These are phyloP conservation scores for Dendroctonus valens DNA, from an alignment of 1,140 invertebrate genomes.

Conservation along the genomic window DNA sequence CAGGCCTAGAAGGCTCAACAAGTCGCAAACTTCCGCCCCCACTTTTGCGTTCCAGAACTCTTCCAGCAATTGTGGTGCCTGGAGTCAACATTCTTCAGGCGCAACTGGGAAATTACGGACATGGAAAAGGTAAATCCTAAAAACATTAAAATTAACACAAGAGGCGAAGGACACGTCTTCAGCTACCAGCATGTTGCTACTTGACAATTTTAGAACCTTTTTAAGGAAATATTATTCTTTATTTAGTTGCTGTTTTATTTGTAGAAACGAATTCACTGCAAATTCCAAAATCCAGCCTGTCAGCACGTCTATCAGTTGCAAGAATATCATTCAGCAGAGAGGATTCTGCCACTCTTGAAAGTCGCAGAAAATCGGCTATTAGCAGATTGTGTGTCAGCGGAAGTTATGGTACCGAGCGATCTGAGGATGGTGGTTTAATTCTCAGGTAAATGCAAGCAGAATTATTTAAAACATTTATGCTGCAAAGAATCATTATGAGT, in stretches of 20 bases:
- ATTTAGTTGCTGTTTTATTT: conserved; percentile 9
- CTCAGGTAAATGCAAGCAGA: conserved; percentile 47
- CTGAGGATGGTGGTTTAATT: conserved; percentile 49
- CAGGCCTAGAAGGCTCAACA: conserved; percentile 43
- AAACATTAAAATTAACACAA: too few relatives aligned
- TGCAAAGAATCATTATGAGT: too few relatives aligned
- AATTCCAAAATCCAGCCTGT: conserved; percentile 15
- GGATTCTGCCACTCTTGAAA: conserved; percentile 52
- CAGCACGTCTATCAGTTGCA: conserved; percentile 47
- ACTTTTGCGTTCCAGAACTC: conserved; percentile 77
- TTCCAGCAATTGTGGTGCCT: conserved; percentile 86
- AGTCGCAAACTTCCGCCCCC: conserved; percentile 59
- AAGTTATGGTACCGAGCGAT: conserved; percentile 45
- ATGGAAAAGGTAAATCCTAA: conserved; percentile 39
- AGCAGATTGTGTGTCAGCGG: conserved; percentile 53
- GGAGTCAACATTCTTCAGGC: conserved; percentile 81
- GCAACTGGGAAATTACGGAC: conserved; percentile 64
- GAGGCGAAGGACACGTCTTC: too few relatives aligned
- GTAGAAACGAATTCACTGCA: conserved; percentile 17
- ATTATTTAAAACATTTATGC: too few relatives aligned
- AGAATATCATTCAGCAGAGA: conserved; percentile 56
- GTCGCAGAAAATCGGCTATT: conserved; percentile 59
- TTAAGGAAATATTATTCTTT: neutral
- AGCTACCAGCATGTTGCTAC: too few relatives aligned
- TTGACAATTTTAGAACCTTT: too few relatives aligned